A percentile compares a stretch with the other conserved stretches of the same genome.
These are phyloP conservation scores for Eurypyga helias DNA, from an alignment of 2,113 vertebrate species.

Conservation along the genomic window DNA sequence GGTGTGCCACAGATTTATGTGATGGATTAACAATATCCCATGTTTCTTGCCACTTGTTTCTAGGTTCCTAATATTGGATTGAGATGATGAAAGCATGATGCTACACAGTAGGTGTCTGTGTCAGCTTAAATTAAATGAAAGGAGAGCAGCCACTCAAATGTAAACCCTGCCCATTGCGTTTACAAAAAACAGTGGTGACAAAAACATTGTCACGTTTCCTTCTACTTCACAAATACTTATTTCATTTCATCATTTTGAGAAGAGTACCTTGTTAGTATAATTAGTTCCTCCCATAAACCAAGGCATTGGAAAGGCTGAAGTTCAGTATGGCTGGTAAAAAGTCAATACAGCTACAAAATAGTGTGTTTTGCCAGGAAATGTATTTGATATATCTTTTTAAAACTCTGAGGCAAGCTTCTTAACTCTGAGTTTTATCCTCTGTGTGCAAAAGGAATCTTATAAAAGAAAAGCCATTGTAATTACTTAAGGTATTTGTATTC, in stretches of 20 bases:
- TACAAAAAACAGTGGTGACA: background rate
- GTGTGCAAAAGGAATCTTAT: background rate
- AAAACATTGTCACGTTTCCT: background rate
- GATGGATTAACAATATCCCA: background rate
- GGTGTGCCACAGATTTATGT: accelerated
- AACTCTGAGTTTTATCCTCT: background rate
- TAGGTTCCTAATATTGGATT: background rate
- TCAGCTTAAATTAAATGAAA: background rate
- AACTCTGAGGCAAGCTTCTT: background rate
- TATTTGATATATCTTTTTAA: background rate
- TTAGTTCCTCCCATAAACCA: background rate
- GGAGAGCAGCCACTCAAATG: background rate
- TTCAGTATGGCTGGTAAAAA: background rate
- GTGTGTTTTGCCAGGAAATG: background rate
- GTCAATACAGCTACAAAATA: background rate
- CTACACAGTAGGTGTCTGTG: background rate
- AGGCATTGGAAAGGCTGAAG: background rate
- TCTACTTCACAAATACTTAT: background rate
- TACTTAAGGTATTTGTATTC: background rate
- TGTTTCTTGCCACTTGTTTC: background rate
- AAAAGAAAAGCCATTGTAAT: background rate
- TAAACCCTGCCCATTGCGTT: background rate
- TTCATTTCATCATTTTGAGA: background rate
- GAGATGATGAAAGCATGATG: background rate
- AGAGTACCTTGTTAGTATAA: background rate